Conservation (phyloP, 1,140 invertebrate genomes). For the Trigoniulus corallinus region DNA sequence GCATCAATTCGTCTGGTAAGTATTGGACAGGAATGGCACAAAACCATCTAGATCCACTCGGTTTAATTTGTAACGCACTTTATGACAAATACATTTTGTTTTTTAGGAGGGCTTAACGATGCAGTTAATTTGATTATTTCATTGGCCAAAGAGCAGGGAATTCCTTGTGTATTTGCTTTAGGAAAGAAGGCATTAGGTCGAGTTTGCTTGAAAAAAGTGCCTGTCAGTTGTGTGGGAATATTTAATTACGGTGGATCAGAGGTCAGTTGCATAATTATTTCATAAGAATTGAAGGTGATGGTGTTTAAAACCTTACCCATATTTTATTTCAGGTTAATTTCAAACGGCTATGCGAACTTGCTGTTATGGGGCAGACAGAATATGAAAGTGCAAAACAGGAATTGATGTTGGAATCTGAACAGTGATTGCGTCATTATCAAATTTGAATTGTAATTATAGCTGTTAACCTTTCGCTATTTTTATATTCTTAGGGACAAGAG, state of each 20-base stretch:
- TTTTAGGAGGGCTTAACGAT: conserved; percentile 30
- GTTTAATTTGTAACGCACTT: neutral
- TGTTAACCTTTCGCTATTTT: no score
- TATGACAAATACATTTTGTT: conserved; percentile 7
- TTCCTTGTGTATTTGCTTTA: conserved; percentile 35
- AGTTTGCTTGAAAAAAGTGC: conserved; percentile 33
- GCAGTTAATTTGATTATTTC: conserved; percentile 28
- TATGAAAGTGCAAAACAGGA: no score
- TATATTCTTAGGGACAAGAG: no score
- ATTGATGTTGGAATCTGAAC: no score
- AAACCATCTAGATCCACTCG: neutral
- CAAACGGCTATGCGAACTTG: no score
- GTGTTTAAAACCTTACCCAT: no score
- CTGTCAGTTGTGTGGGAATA: conserved; percentile 36
- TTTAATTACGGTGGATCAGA: conserved; percentile 38
- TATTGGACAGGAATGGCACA: neutral
- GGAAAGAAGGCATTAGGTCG: conserved; percentile 32
- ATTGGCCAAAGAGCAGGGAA: conserved; percentile 28
- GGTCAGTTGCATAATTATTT: no score
- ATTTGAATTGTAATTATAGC: no score
- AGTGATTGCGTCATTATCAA: no score
- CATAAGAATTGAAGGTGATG: conserved; percentile 1
- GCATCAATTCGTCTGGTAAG: neutral
- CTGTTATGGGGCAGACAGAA: no score
- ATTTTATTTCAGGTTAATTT: no score